Conservation (phyloP, 2,888 invertebrate species). For the Folsomia manolachei region DNA sequence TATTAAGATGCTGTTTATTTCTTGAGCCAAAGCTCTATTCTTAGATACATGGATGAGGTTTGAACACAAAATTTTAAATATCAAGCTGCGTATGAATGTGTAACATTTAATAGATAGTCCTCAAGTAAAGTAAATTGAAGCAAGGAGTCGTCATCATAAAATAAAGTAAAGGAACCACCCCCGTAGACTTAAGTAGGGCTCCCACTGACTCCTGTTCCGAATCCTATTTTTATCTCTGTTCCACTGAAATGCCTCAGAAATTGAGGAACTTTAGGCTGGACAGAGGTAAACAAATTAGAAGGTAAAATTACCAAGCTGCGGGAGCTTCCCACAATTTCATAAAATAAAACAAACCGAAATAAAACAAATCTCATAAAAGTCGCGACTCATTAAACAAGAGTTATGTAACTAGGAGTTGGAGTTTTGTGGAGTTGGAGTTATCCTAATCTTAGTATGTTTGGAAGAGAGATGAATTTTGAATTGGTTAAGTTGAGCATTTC, state of each 20-base stretch:
- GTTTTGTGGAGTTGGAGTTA: no score
- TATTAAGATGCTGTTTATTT: conserved; percentile 1
- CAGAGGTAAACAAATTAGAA: conserved; percentile 12
- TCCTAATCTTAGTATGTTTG: not conserved
- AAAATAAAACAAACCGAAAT: conserved; percentile 34
- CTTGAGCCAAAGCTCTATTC: no score
- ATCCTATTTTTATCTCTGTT: not conserved
- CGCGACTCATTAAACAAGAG: conserved; percentile 35
- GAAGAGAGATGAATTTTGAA: not conserved
- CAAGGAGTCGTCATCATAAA: not conserved
- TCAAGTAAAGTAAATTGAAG: not conserved
- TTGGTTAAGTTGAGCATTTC: not conserved
- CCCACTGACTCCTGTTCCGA: conserved; percentile 1
- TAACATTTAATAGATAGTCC: not conserved
- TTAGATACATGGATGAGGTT: no score
- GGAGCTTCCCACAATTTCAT: conserved; percentile 15
- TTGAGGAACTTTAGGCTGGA: not conserved
- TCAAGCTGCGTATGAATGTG: conserved; percentile 1
- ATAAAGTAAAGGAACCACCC: conserved; percentile 1
- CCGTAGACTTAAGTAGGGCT: not conserved
- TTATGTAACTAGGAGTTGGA: no score
- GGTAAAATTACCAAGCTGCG: not conserved
- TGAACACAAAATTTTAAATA: conserved; percentile 5
- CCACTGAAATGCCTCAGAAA: not conserved
- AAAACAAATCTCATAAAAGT: conserved; percentile 36